Evolutionary conservation across 2,888 invertebrate genomes (phyloP), one percentile per base, ranked within the genome.

Genomic region (Xestia c-nigrum): DNA sequence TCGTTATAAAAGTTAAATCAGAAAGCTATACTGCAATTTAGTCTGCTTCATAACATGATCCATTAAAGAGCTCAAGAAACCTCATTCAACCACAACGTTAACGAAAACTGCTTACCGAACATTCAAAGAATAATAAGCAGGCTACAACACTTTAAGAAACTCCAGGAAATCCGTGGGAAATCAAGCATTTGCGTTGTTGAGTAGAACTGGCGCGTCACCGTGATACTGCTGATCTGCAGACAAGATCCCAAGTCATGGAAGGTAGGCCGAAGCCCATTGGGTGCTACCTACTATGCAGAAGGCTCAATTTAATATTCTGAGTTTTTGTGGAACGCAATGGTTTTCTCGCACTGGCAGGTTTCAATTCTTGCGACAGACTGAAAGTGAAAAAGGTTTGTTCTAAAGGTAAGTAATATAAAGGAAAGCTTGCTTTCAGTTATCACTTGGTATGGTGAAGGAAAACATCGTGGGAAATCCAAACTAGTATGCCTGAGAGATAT

Each of bases 91-190:
- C 5, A 66, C n/a, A 47, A 31, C 5, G 63, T 57, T 63, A 38
- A 24, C 63, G 47, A 68, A 77, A 83, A 74, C 47, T 47, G 61
- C 61, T 61, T 38, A 77, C 43, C 40, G 74, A 71, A 76, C 24
- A 74, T 85, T 80, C 31, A 57, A 14, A 46, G 67, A 16, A 81
- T 67, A 72, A 64, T 72, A 70, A 71, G n/a, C 24, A 64, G 46
- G 52, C 16, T 16, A 5, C 61, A 61, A 24, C 24, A 65, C 6
- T 81, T 68, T 61, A 63, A 16, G 21, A 52, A 76, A 74, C 68
- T 47, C 46, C 10, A 63, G 66, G 40, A 82, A 82, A 72, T 78
- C 78, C 78, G 84, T 82, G 84, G 83, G 84, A 85, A 84, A 68
- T 71, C 14, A 55, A 74, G 70, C 84, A 84, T 82, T 82, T 47